Percentiles rank a stretch among this genome's conserved stretches.
phyloP scores from a whole-genome alignment of 2,888 invertebrate genomes.

The Zaprionus bogoriensis region DNA sequence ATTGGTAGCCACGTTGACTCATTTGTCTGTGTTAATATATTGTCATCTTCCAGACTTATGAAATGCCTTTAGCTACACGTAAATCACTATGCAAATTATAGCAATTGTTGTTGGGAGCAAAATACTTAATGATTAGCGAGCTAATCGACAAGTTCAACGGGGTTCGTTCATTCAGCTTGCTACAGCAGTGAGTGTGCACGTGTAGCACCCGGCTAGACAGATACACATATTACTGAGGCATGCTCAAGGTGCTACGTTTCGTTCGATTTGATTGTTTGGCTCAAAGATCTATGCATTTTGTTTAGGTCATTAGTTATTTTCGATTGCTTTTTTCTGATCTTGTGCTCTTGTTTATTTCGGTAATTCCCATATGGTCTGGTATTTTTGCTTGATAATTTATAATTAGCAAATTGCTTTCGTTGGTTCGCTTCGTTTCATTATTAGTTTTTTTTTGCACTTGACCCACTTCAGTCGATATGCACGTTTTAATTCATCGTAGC shows the following conservation, averaged over 20 bases:
- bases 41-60: not conserved
- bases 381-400: not conserved
- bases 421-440: not conserved
- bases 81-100: not conserved
- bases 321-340: not conserved
- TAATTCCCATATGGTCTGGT: not conserved
- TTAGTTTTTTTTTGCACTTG: not conserved
- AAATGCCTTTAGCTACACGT: not conserved
- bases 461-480: conserved; percentile 23
- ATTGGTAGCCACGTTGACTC: not conserved
- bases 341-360: not conserved
- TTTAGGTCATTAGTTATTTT: not conserved
- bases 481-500: conserved; percentile 25
- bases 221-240: not conserved
- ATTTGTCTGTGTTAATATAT: not conserved
- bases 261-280: not conserved
- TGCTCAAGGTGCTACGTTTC: not conserved
- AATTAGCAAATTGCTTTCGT: not conserved
- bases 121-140: not conserved
- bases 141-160: not conserved
- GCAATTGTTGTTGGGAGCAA: not conserved
- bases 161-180: not conserved
- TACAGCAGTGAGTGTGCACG: not conserved
- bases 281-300: not conserved
- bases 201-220: not conserved